Conservation (phyloP, 2,113 vertebrate species). For the Strix aluco region DNA sequence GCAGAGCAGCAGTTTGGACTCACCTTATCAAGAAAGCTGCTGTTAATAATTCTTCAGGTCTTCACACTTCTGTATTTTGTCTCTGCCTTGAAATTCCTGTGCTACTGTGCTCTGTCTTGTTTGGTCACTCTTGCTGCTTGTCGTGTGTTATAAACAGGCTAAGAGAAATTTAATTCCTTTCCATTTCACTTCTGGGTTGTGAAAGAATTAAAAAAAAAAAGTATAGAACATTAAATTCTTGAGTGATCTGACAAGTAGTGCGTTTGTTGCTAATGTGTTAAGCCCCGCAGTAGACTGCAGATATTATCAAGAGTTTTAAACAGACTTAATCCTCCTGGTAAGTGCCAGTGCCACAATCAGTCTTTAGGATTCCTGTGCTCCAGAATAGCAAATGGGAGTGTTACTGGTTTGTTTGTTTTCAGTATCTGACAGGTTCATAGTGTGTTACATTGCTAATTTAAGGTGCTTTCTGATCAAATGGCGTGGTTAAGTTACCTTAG, state of each 20-base stretch:
- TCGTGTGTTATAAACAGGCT: background rate
- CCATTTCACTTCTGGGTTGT: background rate
- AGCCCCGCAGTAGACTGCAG: background rate
- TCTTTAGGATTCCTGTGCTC: background rate
- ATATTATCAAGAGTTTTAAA: background rate
- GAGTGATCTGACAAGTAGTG: background rate
- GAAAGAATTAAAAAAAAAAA: background rate
- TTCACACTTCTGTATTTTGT: background rate
- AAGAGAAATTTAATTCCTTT: background rate
- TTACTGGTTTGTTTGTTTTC: background rate
- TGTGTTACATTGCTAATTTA: rapidly evolving
- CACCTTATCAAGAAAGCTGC: background rate
- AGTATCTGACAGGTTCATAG: background rate
- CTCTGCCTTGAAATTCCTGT: background rate
- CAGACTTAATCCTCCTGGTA: background rate
- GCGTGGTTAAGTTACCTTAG: background rate
- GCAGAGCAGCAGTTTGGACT: background rate
- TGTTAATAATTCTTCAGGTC: background rate
- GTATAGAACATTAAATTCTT: background rate
- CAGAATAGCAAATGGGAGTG: background rate
- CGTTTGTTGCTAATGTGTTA: background rate
- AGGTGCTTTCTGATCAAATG: background rate
- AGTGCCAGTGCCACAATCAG: background rate
- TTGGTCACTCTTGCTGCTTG: background rate
- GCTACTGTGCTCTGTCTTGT: background rate